These are phyloP conservation scores for Osmoderma eremita DNA, from an alignment of 2,888 invertebrate genomes.

Conservation along the genomic window DNA sequence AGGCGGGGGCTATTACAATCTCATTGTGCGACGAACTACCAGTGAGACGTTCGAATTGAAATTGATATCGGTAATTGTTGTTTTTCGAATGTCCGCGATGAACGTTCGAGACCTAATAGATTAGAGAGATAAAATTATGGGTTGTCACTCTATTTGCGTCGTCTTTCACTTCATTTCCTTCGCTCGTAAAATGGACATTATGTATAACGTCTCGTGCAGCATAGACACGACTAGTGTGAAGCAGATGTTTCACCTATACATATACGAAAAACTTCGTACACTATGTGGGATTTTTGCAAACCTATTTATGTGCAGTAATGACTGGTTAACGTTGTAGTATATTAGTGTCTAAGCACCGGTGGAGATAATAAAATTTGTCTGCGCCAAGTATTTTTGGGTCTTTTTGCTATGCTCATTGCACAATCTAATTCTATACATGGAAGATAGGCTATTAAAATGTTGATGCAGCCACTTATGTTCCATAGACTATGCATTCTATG, in stretches of 20 bases:
- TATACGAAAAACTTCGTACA: constrained; percentile 8
- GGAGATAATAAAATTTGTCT: neutral
- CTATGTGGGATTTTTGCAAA: constrained; percentile 12
- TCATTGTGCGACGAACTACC: constrained; percentile 34
- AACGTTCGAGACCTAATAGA: constrained; percentile 24
- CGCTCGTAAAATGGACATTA: constrained; percentile 13
- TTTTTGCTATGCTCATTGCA: neutral
- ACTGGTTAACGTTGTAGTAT: constrained; percentile 2
- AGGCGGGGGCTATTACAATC: constrained; percentile 38
- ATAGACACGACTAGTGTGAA: neutral
- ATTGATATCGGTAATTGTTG: constrained; percentile 42
- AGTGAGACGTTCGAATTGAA: constrained; percentile 40
- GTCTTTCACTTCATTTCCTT: constrained; percentile 32
- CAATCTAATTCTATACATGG: constrained; percentile 2
- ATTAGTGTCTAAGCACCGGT: constrained; percentile 1
- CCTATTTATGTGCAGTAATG: constrained; percentile 20
- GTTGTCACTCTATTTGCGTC: constrained; percentile 32
- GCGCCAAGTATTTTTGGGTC: neutral
- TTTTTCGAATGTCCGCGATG: constrained; percentile 25
- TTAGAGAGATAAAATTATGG: constrained; percentile 35
- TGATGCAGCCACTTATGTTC: neutral
- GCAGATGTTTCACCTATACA: constrained; percentile 25
- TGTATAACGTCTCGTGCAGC: too few species aligned
- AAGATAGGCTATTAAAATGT: constrained; percentile 1
- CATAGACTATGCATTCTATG: too few species aligned